Evolutionary conservation across 2,797 vertebrate species (phyloP), one percentile per base, ranked within the genome.

Genomic region (Acipenser transmontanus): DNA sequence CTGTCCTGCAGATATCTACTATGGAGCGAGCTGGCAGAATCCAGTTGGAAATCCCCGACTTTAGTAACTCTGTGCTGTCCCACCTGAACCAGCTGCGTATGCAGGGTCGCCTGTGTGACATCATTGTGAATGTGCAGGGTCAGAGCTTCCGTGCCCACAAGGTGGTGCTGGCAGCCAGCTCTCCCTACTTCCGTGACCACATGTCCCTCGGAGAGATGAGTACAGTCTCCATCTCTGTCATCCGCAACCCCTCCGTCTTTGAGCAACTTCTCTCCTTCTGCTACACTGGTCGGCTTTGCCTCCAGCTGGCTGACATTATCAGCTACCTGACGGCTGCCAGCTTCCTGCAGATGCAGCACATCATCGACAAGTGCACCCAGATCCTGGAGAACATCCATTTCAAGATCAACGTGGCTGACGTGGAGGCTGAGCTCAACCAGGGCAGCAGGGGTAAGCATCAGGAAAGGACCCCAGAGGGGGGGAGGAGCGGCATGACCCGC

Each of bases 151-250:
- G 95, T 0, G 97, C 97, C 0, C 97, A 99, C 86, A 99, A 99
- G 78, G 97, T 97, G 75, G 97, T 99, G 14, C 88, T 99, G 64
- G 97, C 97, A 0, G 97, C 96, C 79, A 98, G 96, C 79, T 99
- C 96, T 0, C 97, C 97, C 11, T 99, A 98, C 84, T 99, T 99
- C 89, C 90, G 97, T 0, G 97, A 99, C 85, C 97, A 99, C 87
- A 98, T 98, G 95, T 96, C 95, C n/a, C 85, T 99, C 74, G 92
- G 95, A 0, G 96, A 98, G 83, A 98, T 98, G 96, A 98, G 93
- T 81, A 96, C 95, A 0, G 96, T 99, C 69, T 98, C 96, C 50
- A 92, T 99, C 75, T 95, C 94, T 0, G 95, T 99, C 73, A 98
- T 99, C 84, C 92, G 97, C 68, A 98, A 95, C 80, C 95, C 97